These are phyloP conservation scores for Allygus modestus DNA, from an alignment of 2,888 invertebrate genomes.

Conservation along the genomic window DNA sequence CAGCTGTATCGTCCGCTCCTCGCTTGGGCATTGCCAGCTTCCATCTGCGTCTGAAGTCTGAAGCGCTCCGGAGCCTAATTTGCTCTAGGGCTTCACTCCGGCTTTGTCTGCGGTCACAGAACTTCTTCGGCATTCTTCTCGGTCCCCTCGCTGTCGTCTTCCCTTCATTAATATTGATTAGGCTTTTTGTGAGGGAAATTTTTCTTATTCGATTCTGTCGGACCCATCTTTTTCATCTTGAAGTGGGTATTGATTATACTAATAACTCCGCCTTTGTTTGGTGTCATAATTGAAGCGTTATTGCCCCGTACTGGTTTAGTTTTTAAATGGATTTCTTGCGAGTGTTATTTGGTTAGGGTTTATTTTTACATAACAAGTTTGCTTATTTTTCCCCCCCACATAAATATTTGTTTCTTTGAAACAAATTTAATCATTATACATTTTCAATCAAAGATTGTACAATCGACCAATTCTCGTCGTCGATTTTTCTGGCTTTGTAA, in stretches of 20 bases:
- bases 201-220: slow-evolving; percentile 48
- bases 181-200: slow-evolving; percentile 27
- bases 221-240: slow-evolving; percentile 6
- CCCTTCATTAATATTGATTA: slow-evolving; percentile 59
- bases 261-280: slow-evolving; percentile 47
- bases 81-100: background rate
- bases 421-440: too few species aligned
- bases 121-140: slow-evolving; percentile 30
- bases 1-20: background rate
- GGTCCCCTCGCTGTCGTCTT: slow-evolving; percentile 30
- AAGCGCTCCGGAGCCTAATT: background rate
- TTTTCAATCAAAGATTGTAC: too few species aligned
- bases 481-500: too few species aligned
- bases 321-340: background rate
- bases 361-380: too few species aligned
- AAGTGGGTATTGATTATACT: slow-evolving; percentile 31
- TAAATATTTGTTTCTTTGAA: too few species aligned
- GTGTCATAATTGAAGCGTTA: slow-evolving; percentile 33
- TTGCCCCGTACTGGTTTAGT: background rate
- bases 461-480: too few species aligned
- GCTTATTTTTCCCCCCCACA: too few species aligned
- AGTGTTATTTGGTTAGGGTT: too few species aligned
- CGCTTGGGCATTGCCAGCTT: slow-evolving; percentile 31
- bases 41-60: background rate
- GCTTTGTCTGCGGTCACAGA: slow-evolving; percentile 42